Conservation (phyloP, 2,797 vertebrate genomes). For the Acrocephalus scirpaceus region DNA sequence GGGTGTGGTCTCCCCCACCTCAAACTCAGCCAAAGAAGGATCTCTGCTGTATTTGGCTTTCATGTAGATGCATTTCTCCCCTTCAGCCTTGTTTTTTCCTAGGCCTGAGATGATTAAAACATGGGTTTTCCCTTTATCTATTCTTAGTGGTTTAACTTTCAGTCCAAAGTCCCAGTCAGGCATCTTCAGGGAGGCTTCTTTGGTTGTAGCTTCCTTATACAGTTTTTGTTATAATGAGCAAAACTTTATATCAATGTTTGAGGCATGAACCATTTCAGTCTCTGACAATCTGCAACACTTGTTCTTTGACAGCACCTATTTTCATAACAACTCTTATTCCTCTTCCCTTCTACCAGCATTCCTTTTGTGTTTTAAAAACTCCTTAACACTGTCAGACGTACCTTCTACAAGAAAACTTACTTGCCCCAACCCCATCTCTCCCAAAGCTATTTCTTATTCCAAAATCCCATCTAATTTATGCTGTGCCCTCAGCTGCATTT, state of each 20-base stretch:
- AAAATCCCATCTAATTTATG: background rate
- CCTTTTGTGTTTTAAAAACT: background rate
- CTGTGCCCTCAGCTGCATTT: background rate
- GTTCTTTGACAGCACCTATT: background rate
- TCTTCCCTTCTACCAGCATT: background rate
- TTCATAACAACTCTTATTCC: background rate
- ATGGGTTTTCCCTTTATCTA: background rate
- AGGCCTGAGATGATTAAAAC: background rate
- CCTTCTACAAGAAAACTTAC: background rate
- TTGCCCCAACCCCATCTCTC: background rate
- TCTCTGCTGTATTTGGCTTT: background rate
- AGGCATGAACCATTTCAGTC: background rate
- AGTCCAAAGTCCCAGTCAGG: background rate
- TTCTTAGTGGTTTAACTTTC: background rate
- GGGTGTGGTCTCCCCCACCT: background rate
- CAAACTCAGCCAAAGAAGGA: background rate
- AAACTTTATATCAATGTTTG: background rate
- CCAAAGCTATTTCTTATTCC: conserved; percentile 26
- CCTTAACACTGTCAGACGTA: background rate
- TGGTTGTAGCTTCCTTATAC: too few relatives aligned
- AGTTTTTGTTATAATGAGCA: background rate
- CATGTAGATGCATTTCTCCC: background rate
- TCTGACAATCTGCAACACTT: background rate
- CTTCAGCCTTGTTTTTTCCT: background rate
- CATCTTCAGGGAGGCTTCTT: background rate